A percentile compares a stretch with the other conserved stretches of the same genome.
Conservation (phyloP, 2,888 invertebrate species). For the Calliphora vomitoria region DNA sequence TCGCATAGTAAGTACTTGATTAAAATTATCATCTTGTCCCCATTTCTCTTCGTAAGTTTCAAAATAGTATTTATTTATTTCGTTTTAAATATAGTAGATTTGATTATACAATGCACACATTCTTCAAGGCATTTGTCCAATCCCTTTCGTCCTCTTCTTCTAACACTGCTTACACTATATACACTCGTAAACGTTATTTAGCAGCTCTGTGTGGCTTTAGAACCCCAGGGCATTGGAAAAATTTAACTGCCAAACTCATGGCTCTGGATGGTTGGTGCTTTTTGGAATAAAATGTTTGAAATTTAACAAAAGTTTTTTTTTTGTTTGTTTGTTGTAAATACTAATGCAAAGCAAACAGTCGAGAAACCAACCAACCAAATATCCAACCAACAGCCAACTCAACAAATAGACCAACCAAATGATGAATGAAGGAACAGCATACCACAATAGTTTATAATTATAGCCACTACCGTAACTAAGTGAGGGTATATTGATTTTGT, state of each 20-base stretch:
- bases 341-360: constrained; percentile 20
- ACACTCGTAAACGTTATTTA: not conserved
- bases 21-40: constrained; percentile 3
- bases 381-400: constrained; percentile 10
- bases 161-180: not conserved
- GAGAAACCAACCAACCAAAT: not conserved
- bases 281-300: constrained; percentile 30
- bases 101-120: not conserved
- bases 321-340: not conserved
- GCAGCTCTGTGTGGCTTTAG: not conserved
- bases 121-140: not conserved
- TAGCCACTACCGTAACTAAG: not conserved
- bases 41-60: not conserved
- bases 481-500: too few relatives aligned
- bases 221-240: not conserved
- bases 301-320: constrained; percentile 12
- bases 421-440: not conserved
- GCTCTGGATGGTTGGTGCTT: not conserved
- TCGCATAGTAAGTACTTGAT: not conserved
- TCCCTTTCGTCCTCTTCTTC: not conserved
- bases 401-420: not conserved
- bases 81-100: not conserved
- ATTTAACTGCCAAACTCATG: constrained; percentile 26
- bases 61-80: not conserved
- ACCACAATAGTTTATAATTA: constrained; percentile 1